These are phyloP conservation scores for Trichomalopsis sarcophagae DNA, from an alignment of 1,140 invertebrate genomes.

Conservation along the genomic window DNA sequence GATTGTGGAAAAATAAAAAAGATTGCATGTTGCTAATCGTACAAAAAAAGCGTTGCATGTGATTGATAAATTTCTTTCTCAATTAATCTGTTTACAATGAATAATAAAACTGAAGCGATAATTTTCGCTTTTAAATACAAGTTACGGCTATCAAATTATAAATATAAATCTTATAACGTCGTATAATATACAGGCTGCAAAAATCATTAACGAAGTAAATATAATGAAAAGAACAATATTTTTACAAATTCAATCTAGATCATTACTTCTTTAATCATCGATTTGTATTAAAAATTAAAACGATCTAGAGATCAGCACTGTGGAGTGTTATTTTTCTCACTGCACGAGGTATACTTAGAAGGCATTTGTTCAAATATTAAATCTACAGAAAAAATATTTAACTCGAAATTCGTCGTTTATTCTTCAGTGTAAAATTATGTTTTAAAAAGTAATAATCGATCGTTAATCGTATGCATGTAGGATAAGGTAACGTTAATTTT, in stretches of 20 bases:
- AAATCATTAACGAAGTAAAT: neutral
- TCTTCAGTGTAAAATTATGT: neutral
- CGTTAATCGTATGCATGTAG: constrained; percentile 23
- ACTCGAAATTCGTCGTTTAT: neutral
- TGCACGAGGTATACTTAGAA: neutral
- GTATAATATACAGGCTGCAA: neutral
- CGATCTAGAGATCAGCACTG: neutral
- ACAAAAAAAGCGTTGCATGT: constrained; percentile 1
- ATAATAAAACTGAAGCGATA: neutral
- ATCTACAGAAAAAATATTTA: neutral
- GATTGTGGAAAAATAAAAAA: neutral
- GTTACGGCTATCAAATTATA: neutral
- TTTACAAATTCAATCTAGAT: neutral
- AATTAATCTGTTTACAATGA: neutral
- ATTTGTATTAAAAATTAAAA: neutral
- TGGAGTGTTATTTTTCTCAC: neutral
- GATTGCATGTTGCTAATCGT: neutral
- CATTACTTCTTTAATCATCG: neutral
- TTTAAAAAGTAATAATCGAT: constrained; percentile 10
- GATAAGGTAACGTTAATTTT: neutral
- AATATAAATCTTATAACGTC: neutral
- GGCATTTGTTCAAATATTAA: neutral
- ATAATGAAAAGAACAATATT: neutral
- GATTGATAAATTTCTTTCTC: neutral
- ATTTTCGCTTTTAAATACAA: neutral